A percentile compares a stretch with the other conserved stretches of the same genome.
These are phyloP conservation scores for Phania funesta DNA, from an alignment of 2,888 invertebrate genomes.

Conservation along the genomic window DNA sequence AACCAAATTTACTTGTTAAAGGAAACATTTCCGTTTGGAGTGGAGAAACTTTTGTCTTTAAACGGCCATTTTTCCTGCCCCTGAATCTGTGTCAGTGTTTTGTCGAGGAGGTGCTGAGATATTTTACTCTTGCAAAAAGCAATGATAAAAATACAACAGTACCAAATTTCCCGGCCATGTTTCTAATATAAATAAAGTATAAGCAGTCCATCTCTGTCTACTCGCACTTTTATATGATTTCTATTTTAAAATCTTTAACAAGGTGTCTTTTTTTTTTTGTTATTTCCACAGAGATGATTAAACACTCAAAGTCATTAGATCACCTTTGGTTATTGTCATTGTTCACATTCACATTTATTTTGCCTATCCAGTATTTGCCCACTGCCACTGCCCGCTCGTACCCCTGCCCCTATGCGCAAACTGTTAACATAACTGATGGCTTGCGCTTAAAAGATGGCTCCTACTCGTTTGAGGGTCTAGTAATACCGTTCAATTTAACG, in stretches of 20 bases:
- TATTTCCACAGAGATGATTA: constrained; percentile 36
- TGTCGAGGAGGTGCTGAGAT: no score
- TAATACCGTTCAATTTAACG: constrained; percentile 73
- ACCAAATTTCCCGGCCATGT: no score
- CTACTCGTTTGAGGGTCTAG: constrained; percentile 74
- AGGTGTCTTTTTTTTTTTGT: not conserved
- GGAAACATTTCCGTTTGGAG: no score
- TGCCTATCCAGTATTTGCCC: constrained; percentile 32
- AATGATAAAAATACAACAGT: no score
- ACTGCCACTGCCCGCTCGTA: constrained; percentile 48
- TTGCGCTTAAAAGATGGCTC: constrained; percentile 74
- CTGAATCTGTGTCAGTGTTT: no score
- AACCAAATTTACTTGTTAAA: no score
- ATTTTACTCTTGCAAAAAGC: no score
- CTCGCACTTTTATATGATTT: not conserved
- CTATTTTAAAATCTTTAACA: constrained; percentile 20
- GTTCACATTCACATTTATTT: constrained; percentile 42
- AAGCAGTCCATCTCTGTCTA: not conserved
- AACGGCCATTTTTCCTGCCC: no score
- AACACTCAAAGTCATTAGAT: constrained; percentile 31
- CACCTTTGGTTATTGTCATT: constrained; percentile 37
- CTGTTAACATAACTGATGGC: constrained; percentile 76
- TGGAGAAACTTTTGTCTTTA: no score
- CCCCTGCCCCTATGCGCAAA: constrained; percentile 75
- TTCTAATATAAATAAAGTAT: not conserved